Evolutionary conservation across 1,140 invertebrate genomes (phyloP), one percentile per base, ranked within the genome.

Genomic region (Aphis gossypii): DNA sequence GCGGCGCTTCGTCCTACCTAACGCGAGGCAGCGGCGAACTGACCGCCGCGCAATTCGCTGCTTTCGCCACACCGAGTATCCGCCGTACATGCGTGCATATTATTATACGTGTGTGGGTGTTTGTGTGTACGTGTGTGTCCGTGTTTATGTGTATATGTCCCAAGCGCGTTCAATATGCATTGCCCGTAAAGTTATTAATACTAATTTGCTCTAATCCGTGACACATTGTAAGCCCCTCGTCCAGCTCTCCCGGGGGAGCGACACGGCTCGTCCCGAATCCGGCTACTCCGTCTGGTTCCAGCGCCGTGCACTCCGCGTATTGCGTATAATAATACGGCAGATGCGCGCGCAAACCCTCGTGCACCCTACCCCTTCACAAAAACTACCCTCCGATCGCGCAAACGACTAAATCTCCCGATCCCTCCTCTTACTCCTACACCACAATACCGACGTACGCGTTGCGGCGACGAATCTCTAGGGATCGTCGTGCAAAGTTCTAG

Each of bases 171-270:
- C 68, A 92, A 83, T 82, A 92, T 92, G 76, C 76, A 83, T 83
- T 44, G 76, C 91, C 56, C 76, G 91, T 92, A 92, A 92, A 92
- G 76, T 92, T 92, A 83, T 83, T 83, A 92, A 92, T 92, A 92
- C 91, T 83, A 92, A 92, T 92, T 92, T 92, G 91, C 76, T 83
- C 91, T 92, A 92, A 92, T 92, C 91, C 91, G 35, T 92, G 76
- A 92, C 76, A 83, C 91, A 83, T 92, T 83, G 90, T 82, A 82
- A 92, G 41, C 89, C 90, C 44, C 30, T 92, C 90, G 60, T 44
- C 90, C 90, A n/a, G 68, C 48, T 92, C 8, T 83, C 90, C 56
- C 54, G 11, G 6, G 89, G 89, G 89, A 90, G 25, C 14, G 30
- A 11, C 30, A 5, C 14, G n/a, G 60, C 14, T 51, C 48, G n/a